Evolutionary conservation across 2,797 vertebrate genomes (phyloP), one percentile per base, ranked within the genome.

Genomic region (Sebastes iracundus): DNA sequence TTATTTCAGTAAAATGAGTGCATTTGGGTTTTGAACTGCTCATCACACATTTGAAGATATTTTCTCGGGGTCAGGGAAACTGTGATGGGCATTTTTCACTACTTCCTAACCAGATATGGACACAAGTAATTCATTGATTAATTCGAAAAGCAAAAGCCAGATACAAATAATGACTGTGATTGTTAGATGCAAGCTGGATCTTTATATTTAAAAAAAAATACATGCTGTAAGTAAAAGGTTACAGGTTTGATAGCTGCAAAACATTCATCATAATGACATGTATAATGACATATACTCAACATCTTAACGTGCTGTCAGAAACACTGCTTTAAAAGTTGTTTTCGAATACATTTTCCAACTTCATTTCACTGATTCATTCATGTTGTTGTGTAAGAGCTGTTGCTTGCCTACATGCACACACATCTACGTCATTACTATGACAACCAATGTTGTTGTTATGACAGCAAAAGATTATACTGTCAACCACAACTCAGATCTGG

Each of bases 181-280:
- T 1, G 4, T 18, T 53, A 46, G 7, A 9, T 25, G 25, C 18
- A 60, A 25, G 22, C 32, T n/a, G 33, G 52, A 42, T 42, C 14
- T 69, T 68, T 77, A 11, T 27, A 38, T 22, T 52, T 12, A 13
- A 20, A 7, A 33, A 30, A 72, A 66, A 74, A 72, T 33, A 52
- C 1, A 52, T 55, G 12, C 27, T n/a, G 25, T n/a, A 56, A 70
- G 61, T 38, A 61, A 62, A 46, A 71, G 72, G 71, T 70, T 70
- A 60, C 20, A 75, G 63, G 66, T 80, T 56, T 79, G 33, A 81
- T 56, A 64, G 35, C 65, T 53, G 35, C 22, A 75, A 58, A 55
- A 14, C 35, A 71, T 80, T 22, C 5, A 59, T 83, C 60, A 68
- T 53, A 46, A 20, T 53, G 12, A 22, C 38, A 38, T 10, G 20